Percentiles rank a stretch among this genome's conserved stretches.
These are phyloP conservation scores for Aythya fuligula DNA, from an alignment of 2,797 vertebrate genomes.

Conservation along the genomic window DNA sequence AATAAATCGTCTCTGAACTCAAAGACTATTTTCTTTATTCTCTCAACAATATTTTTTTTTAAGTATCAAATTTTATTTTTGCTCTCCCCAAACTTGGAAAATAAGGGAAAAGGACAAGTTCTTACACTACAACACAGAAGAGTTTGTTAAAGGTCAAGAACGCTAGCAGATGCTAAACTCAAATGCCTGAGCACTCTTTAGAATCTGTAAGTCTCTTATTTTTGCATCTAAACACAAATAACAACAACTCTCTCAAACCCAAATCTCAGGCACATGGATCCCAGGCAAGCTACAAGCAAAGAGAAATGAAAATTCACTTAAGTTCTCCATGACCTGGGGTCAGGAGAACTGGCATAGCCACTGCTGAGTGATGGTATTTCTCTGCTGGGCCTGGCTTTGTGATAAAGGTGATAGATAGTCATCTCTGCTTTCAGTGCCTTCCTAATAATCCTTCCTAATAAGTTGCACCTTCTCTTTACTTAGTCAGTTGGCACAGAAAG, in stretches of 20 bases:
- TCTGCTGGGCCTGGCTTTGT: not conserved
- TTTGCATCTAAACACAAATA: not conserved
- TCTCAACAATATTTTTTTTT: not conserved
- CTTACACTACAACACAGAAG: not conserved
- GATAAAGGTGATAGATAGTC: not conserved
- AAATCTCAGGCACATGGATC: not conserved
- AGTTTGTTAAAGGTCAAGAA: not conserved
- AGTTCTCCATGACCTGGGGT: not conserved
- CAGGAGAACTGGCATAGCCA: not conserved
- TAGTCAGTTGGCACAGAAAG: fast-evolving
- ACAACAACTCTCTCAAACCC: not conserved
- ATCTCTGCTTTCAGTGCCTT: not conserved
- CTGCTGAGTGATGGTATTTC: not conserved
- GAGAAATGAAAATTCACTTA: not conserved
- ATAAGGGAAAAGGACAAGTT: not conserved
- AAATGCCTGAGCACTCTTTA: not conserved
- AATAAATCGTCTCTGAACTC: not conserved
- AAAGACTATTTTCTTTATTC: not conserved
- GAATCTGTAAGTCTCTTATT: not conserved
- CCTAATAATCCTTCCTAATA: not conserved
- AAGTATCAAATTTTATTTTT: not conserved
- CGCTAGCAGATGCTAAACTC: not conserved
- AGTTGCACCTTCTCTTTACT: not conserved
- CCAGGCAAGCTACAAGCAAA: not conserved
- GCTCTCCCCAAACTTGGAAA: not conserved